Evolutionary conservation across 2,888 invertebrate species (phyloP).

Genomic region (Priocnemis perturbator): DNA sequence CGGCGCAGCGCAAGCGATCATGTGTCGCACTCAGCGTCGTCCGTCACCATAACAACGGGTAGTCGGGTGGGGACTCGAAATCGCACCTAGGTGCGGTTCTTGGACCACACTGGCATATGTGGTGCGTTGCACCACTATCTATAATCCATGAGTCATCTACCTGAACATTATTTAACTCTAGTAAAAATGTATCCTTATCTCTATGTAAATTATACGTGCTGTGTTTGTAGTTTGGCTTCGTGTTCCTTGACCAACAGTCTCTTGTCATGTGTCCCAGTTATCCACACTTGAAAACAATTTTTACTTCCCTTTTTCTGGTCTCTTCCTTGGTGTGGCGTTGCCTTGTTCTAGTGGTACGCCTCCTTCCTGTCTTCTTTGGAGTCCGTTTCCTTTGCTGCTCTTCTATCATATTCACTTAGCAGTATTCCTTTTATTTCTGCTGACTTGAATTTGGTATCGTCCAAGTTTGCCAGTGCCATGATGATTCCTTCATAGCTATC

Average conservation of each 20-base stretch:
- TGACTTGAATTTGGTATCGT: constrained; percentile 20
- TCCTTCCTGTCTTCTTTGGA: constrained; percentile 1
- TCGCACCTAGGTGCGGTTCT: too few relatives aligned
- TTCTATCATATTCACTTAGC: constrained; percentile 23
- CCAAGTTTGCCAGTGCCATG: constrained; percentile 31
- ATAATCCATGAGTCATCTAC: constrained; percentile 30
- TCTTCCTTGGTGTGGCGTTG: not conserved
- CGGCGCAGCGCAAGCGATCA: too few relatives aligned
- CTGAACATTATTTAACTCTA: constrained; percentile 29
- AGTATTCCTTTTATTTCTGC: constrained; percentile 24
- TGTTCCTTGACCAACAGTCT: not conserved
- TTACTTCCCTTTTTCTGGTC: constrained; percentile 13
- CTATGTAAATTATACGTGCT: too few relatives aligned
- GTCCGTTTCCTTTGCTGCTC: constrained; percentile 11
- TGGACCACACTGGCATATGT: too few relatives aligned
- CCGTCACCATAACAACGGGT: too few relatives aligned
- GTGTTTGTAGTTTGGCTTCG: not conserved
- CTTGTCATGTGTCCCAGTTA: constrained; percentile 16
- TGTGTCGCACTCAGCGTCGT: too few relatives aligned
- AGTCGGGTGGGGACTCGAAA: too few relatives aligned
- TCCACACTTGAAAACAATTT: constrained; percentile 21
- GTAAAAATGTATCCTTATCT: constrained; percentile 9
- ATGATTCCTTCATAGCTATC: constrained; percentile 21
- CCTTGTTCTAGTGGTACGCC: constrained; percentile 17
- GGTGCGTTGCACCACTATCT: constrained; percentile 17